A percentile compares a stretch with the other conserved stretches of the same genome.
These are phyloP conservation scores for Lasiommata megera DNA, from an alignment of 2,888 invertebrate genomes.

Conservation along the genomic window DNA sequence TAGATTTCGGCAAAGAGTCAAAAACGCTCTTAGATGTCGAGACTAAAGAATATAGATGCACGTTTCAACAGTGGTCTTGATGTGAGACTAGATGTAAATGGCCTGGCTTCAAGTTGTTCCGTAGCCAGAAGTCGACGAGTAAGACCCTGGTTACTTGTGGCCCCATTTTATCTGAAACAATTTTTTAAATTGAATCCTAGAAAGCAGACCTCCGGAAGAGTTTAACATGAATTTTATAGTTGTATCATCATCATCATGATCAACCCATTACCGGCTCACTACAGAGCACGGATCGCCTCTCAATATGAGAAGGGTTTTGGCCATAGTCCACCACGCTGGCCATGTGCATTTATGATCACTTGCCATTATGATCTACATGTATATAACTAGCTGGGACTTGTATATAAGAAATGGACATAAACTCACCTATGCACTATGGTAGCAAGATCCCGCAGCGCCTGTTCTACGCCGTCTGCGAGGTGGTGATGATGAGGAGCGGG, in stretches of 20 bases:
- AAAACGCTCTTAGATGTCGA: background rate
- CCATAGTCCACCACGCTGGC: no score
- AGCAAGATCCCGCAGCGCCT: slow-evolving; percentile 82
- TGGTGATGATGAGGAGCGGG: slow-evolving; percentile 61
- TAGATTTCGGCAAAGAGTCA: background rate
- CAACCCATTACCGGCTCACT: no score
- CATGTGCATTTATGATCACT: no score
- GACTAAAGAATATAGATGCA: background rate
- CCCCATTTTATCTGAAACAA: slow-evolving; percentile 32
- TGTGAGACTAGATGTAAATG: background rate
- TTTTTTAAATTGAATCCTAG: background rate
- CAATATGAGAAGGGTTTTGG: no score
- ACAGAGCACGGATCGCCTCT: no score
- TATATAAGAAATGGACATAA: background rate
- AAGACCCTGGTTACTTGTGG: background rate
- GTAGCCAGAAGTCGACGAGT: background rate
- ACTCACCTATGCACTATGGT: slow-evolving; percentile 86
- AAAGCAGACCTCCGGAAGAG: background rate
- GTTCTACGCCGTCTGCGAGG: slow-evolving; percentile 55
- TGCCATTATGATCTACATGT: no score
- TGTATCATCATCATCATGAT: no score
- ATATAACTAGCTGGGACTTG: no score
- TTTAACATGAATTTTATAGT: no score
- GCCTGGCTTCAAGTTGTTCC: background rate
- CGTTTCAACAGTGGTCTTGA: background rate